phyloP scores from a whole-genome alignment of 2,888 invertebrate genomes.

The Cancer borealis region DNA sequence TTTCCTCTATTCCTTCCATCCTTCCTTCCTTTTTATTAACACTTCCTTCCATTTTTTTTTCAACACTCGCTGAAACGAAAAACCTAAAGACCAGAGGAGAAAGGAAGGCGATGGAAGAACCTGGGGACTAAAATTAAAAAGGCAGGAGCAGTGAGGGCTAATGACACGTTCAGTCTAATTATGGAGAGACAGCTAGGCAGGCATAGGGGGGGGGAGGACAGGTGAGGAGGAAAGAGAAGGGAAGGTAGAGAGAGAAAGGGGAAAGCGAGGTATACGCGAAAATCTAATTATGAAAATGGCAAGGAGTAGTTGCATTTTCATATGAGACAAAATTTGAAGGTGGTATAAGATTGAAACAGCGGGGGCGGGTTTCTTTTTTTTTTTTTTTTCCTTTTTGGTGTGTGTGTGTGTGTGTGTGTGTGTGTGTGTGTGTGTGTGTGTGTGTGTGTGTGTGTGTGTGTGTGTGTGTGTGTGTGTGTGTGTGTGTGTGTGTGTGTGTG shows the following conservation, averaged over 20 bases:
- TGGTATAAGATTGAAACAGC: not conserved
- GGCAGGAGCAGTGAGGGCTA: not conserved
- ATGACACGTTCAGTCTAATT: slow-evolving; percentile 11
- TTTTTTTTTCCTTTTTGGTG: not conserved
- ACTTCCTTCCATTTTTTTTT: not conserved
- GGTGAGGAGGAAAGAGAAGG: not conserved
- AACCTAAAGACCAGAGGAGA: not conserved
- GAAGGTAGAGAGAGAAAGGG: not conserved
- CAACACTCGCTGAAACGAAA: not conserved
- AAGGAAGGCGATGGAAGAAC: not conserved
- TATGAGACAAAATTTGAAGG: slow-evolving; percentile 12
- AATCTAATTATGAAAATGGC: slow-evolving; percentile 20
- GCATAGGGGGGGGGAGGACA: not conserved
- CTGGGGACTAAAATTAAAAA: not conserved
- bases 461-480: not conserved
- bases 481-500: too few species aligned
- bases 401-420: not conserved
- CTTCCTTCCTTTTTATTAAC: too few species aligned
- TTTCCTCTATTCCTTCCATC: too few species aligned
- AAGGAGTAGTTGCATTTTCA: not conserved
- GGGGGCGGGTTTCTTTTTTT: not conserved
- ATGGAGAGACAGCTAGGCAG: not conserved
- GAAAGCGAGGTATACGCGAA: not conserved
- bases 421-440: not conserved
- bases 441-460: not conserved